These are phyloP conservation scores for Aspiorhynchus laticeps DNA, from an alignment of 2,113 vertebrate genomes.

Conservation along the genomic window DNA sequence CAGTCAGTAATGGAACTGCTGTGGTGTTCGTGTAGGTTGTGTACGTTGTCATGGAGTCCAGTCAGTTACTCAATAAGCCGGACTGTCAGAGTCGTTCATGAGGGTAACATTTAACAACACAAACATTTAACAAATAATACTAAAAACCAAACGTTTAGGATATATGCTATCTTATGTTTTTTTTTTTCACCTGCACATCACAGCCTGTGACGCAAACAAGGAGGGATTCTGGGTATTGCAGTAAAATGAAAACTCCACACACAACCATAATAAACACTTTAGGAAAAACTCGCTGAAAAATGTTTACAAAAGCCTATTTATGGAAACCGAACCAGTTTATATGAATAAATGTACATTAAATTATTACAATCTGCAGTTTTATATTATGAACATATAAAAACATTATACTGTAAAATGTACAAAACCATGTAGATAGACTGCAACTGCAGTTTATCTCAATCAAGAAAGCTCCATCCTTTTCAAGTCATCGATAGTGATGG, in stretches of 20 bases:
- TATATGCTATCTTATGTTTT: background rate
- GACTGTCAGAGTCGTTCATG: background rate
- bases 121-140: background rate
- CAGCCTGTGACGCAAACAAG: background rate
- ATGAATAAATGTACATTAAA: background rate
- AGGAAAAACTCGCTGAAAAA: background rate
- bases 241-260: background rate
- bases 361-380: background rate
- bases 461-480: background rate
- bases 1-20: background rate
- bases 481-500: slow-evolving; percentile 49
- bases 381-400: background rate
- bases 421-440: background rate
- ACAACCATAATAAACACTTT: background rate
- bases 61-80: background rate
- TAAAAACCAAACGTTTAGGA: background rate
- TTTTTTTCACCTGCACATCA: too few relatives aligned
- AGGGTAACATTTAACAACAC: background rate
- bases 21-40: background rate
- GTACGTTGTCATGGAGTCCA: slow-evolving; percentile 34
- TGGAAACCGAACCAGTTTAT: background rate
- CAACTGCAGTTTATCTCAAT: background rate
- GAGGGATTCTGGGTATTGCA: slow-evolving; percentile 19
- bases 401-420: background rate
- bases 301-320: background rate